phyloP scores from a whole-genome alignment of 2,888 invertebrate species.

The Orgyia antiqua region DNA sequence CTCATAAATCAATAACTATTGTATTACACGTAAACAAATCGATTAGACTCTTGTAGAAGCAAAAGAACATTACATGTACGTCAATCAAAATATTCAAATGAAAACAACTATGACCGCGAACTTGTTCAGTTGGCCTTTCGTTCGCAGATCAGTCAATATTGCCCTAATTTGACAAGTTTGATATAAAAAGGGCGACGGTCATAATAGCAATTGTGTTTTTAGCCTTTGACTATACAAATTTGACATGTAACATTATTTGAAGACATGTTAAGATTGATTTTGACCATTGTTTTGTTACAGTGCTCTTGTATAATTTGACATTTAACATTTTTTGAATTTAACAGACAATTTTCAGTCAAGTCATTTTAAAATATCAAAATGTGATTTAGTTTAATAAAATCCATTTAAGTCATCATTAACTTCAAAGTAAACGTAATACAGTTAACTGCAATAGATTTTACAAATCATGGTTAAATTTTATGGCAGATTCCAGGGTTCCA shows the following conservation, averaged over 20 bases:
- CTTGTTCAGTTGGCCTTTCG: constrained; percentile 18
- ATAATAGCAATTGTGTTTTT: constrained; percentile 16
- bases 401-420: too few species aligned
- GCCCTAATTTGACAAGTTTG: constrained; percentile 38
- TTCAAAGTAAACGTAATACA: too few species aligned
- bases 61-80: constrained; percentile 51
- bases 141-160: constrained; percentile 24
- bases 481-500: too few species aligned
- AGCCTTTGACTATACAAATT: constrained; percentile 27
- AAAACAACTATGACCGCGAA: constrained; percentile 21
- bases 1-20: constrained; percentile 8
- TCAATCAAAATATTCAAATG: constrained; percentile 57
- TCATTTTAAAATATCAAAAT: too few species aligned
- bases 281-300: constrained; percentile 1
- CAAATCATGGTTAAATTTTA: too few species aligned
- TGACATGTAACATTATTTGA: constrained; percentile 1
- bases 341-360: too few species aligned
- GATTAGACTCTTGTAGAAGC: constrained; percentile 40
- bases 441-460: too few species aligned
- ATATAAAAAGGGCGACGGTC: constrained; percentile 28
- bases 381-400: too few species aligned
- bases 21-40: constrained; percentile 45
- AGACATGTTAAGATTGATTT: constrained; percentile 1
- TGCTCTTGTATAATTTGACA: background rate
- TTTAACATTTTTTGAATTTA: too few species aligned